Conservation (phyloP, 2,888 invertebrate species). For the Spisula subtruncata region DNA sequence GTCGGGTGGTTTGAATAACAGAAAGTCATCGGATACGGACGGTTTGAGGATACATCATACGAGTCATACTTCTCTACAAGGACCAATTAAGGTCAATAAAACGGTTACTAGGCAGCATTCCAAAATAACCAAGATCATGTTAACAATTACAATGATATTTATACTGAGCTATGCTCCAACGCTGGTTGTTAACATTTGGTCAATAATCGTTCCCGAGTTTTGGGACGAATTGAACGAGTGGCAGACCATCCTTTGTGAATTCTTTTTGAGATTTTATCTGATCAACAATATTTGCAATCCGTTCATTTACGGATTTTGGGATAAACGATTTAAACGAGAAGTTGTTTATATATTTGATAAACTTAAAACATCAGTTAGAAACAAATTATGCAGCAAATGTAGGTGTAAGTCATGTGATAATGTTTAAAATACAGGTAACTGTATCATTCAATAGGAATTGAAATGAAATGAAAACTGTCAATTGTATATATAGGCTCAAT, state of each 20-base stretch:
- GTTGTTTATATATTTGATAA: constrained; percentile 52
- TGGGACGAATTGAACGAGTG: constrained; percentile 59
- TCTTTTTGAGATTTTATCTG: constrained; percentile 68
- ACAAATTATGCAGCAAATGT: no score
- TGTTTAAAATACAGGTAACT: no score
- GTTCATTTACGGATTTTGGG: constrained; percentile 75
- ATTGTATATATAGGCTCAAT: no score
- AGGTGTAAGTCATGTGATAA: no score
- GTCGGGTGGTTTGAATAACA: not conserved
- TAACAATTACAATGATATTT: constrained; percentile 72
- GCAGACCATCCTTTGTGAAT: constrained; percentile 61
- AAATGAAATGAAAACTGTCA: no score
- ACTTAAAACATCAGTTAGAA: not conserved
- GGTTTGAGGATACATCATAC: constrained; percentile 48
- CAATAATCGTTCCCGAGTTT: constrained; percentile 57
- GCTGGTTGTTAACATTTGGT: constrained; percentile 63
- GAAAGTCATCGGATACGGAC: not conserved
- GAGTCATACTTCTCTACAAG: constrained; percentile 14
- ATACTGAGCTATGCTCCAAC: constrained; percentile 71
- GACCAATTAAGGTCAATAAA: constrained; percentile 27
- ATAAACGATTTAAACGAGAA: constrained; percentile 72
- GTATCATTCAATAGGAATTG: no score
- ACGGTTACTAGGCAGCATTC: constrained; percentile 50
- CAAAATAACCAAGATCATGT: constrained; percentile 74
- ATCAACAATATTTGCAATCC: constrained; percentile 75